Base-by-base conservation (phyloP, 2,113 vertebrate genomes). In the Fukomys damarensis region DNA sequence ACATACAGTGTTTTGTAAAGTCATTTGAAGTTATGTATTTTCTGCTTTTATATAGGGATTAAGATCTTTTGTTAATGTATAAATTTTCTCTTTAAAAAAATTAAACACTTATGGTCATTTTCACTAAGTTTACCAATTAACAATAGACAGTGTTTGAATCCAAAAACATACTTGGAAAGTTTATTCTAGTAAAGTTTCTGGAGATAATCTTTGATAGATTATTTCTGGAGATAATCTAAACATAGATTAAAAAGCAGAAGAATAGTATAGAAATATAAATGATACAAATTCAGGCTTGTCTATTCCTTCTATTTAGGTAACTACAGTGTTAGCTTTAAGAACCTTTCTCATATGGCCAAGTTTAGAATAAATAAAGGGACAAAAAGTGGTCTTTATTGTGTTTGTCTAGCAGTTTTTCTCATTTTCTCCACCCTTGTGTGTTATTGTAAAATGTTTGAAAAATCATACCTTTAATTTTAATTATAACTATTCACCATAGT, bases 71-170 rank as follows among this genome's bases (percentile, higher is more conserved):
- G 24, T 32, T 66, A 74, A 10, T 77, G 16, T 9, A 6, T 90
- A 56, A 13, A 16, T 70, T 93, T 87, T 77, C 58, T 79, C 46
- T 84, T 96, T 32, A 81, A 86, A 86, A 81, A 35, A 35, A 22
- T 17, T 38, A 43, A 49, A 4, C 26, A 83, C 3, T 90, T 70
- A 35, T 54, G 12, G 28, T 83, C 52, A 61, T 92, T 65, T 72
- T n/a, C 13, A 85, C 87, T 54, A 59, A 59, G 19, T 70, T 85
- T 82, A 76, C 52, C 24, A 66, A 0, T 83, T 86, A 56, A 72
- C 46, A 56, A 54, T 68, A 41, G 81, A 32, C 92, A 59, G 35
- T 94, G 28, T 91, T 88, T 90, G 58, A 93, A 81, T 81, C n/a
- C 52, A 72, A 35, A 35, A 59, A 35, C 24, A 65, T 85, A 32